Evolutionary conservation across 2,888 invertebrate species (phyloP).

Genomic region (Drepana falcataria): DNA sequence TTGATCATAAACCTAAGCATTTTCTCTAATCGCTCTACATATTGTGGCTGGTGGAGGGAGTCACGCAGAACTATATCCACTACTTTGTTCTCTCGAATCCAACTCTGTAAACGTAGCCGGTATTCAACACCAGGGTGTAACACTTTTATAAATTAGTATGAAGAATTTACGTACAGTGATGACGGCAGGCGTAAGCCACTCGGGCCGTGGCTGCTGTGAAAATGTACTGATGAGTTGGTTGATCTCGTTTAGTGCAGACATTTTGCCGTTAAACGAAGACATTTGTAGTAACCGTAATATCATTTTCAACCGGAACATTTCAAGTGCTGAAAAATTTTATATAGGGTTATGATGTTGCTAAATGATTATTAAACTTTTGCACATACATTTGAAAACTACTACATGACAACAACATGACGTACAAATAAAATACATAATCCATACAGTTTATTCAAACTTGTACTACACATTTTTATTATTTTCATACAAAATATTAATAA

Average conservation of each 20-base stretch:
- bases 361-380: too few species aligned
- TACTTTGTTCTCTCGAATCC: conserved; percentile 97
- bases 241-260: conserved; percentile 99
- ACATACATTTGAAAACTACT: too few species aligned
- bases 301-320: conserved; percentile 97
- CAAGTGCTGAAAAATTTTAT: conserved; percentile 79
- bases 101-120: conserved; percentile 79
- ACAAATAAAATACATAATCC: too few species aligned
- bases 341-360: conserved; percentile 1
- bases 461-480: too few species aligned
- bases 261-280: conserved; percentile 98
- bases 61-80: conserved; percentile 96
- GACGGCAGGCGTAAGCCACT: conserved; percentile 95
- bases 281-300: conserved; percentile 95
- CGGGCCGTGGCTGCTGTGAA: conserved; percentile 93
- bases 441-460: too few species aligned
- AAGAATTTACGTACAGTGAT: conserved; percentile 96
- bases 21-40: conserved; percentile 98
- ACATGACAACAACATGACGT: too few species aligned
- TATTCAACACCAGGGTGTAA: not conserved
- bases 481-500: too few species aligned
- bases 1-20: conserved; percentile 98
- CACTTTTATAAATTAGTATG: not conserved
- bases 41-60: conserved; percentile 97
- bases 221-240: conserved; percentile 97